phyloP scores from a whole-genome alignment of 2,797 vertebrate genomes.

The Phoeniculus purpureus region DNA sequence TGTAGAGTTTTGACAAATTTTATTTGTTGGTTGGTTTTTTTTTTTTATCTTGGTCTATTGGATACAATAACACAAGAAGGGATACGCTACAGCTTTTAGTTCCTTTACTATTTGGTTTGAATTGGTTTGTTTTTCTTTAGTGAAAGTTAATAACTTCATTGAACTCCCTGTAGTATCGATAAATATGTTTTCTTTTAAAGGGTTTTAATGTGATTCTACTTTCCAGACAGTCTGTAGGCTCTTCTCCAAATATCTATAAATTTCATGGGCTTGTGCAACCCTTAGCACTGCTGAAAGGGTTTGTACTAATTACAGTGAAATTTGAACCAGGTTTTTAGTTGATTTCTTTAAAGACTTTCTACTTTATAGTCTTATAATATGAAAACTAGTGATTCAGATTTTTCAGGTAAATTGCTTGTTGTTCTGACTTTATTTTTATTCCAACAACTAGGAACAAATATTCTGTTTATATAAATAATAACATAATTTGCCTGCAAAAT shows the following conservation, averaged over 20 bases:
- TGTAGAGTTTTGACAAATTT: neutral
- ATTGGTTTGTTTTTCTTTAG: neutral
- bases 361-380: too few relatives aligned
- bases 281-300: too few relatives aligned
- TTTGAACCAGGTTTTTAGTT: too few relatives aligned
- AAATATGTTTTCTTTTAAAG: neutral
- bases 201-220: neutral
- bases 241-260: neutral
- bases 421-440: too few relatives aligned
- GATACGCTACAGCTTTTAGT: neutral
- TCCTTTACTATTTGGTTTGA: neutral
- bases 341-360: too few relatives aligned
- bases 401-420: too few relatives aligned
- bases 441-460: too few relatives aligned
- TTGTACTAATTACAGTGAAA: too few relatives aligned
- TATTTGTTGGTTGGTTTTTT: accelerated
- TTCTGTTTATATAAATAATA: too few relatives aligned
- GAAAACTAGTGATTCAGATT: too few relatives aligned
- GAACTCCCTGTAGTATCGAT: neutral
- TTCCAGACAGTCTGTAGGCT: neutral
- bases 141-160: neutral
- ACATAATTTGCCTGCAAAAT: too few relatives aligned
- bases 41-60: accelerated
- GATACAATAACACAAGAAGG: neutral
- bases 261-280: neutral